These are phyloP conservation scores for Lemur catta DNA, from an alignment of 2,797 vertebrate genomes.

Conservation along the genomic window DNA sequence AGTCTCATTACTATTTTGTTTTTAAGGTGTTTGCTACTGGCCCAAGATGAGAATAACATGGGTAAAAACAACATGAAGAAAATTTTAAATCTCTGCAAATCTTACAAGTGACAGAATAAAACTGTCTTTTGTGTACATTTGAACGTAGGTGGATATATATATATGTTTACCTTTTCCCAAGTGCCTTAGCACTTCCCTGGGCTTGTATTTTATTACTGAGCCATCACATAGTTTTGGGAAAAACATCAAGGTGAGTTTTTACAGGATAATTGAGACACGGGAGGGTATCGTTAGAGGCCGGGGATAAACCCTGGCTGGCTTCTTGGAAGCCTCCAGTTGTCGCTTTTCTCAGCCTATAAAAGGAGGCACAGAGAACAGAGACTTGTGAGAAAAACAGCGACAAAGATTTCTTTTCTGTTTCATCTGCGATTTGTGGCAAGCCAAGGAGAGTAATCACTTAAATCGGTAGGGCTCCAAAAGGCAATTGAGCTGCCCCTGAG, in stretches of 20 bases:
- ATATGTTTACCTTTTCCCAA: neutral
- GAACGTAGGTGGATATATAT: neutral
- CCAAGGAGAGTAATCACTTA: conserved; percentile 49
- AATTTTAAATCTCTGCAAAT: neutral
- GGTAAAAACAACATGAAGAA: neutral
- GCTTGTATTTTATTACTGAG: conserved; percentile 1
- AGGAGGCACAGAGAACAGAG: neutral
- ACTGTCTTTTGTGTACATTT: neutral
- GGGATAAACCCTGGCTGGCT: neutral
- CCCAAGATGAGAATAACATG: neutral
- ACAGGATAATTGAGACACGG: neutral
- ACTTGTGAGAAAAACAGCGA: neutral
- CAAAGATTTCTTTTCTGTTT: conserved; percentile 39
- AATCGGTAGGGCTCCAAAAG: conserved; percentile 31
- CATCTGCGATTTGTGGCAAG: neutral
- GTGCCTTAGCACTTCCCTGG: neutral
- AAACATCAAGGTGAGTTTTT: neutral
- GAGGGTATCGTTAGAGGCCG: accelerated
- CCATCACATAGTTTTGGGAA: neutral
- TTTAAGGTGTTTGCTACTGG: neutral
- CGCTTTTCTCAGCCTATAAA: neutral
- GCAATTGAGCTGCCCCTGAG: conserved; percentile 11
- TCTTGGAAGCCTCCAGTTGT: neutral
- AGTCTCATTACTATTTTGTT: neutral
- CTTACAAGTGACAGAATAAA: neutral